These are phyloP conservation scores for Coboldia fuscipes DNA, from an alignment of 1,140 invertebrate species.

Conservation along the genomic window DNA sequence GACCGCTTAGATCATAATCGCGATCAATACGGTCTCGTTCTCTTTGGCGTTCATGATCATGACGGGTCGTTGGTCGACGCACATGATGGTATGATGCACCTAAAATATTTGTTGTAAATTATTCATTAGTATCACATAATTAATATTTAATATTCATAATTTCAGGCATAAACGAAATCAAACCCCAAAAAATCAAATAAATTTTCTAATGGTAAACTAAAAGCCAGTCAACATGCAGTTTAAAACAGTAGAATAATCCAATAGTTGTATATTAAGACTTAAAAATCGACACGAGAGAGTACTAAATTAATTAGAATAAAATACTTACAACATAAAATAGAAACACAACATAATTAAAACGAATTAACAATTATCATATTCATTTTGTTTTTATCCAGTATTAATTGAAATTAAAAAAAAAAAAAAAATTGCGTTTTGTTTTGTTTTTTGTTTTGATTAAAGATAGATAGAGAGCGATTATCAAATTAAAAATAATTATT, in stretches of 20 bases:
- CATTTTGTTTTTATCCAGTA: not conserved
- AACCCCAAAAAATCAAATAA: slow-evolving; percentile 1
- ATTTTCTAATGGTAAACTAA: not conserved
- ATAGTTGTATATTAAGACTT: no score
- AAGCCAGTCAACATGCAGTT: no score
- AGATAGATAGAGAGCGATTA: no score
- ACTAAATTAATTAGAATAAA: no score
- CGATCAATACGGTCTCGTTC: slow-evolving; percentile 4
- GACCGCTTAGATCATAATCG: slow-evolving; percentile 1
- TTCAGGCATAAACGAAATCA: not conserved
- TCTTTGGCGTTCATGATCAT: slow-evolving; percentile 12
- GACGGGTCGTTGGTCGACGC: slow-evolving; percentile 12
- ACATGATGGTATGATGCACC: slow-evolving; percentile 17
- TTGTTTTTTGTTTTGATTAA: no score
- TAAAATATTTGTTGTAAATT: slow-evolving; percentile 8
- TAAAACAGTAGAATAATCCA: not conserved
- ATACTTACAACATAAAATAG: no score
- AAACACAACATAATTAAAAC: not conserved
- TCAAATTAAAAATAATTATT: no score
- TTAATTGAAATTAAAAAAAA: slow-evolving; percentile 5
- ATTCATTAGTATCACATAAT: not conserved
- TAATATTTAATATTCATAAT: not conserved
- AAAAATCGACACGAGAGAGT: no score
- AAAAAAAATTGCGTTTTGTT: no score
- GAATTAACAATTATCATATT: not conserved